phyloP scores from a whole-genome alignment of 1,140 invertebrate species.

The Apis mellifera region Amel_HAv3.1 CM009936.2:2333501-2334000 shows the following conservation, averaged over 20 bases:
- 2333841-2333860: slow-evolving; percentile 15
- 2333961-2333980: neutral
- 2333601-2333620: neutral
- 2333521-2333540: neutral
- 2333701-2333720: slow-evolving; percentile 16
- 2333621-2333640: neutral
- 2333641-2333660: neutral
- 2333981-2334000: neutral
- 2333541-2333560: neutral
- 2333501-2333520: too few relatives aligned
- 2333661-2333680: neutral
- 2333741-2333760: slow-evolving; percentile 32
- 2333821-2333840: neutral
- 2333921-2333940: neutral
- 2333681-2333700: slow-evolving; percentile 37
- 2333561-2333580: neutral
- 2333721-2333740: slow-evolving; percentile 32
- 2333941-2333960: neutral
- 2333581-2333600: neutral
- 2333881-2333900: neutral
- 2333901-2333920: neutral
- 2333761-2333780: slow-evolving; percentile 17
- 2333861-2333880: neutral
- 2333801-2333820: slow-evolving; percentile 4
- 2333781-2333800: slow-evolving; percentile 10